Evolutionary conservation across 35 echinoderm and acorn worm species (phyloP).

Genomic region (Nesometra sesokonis): DNA sequence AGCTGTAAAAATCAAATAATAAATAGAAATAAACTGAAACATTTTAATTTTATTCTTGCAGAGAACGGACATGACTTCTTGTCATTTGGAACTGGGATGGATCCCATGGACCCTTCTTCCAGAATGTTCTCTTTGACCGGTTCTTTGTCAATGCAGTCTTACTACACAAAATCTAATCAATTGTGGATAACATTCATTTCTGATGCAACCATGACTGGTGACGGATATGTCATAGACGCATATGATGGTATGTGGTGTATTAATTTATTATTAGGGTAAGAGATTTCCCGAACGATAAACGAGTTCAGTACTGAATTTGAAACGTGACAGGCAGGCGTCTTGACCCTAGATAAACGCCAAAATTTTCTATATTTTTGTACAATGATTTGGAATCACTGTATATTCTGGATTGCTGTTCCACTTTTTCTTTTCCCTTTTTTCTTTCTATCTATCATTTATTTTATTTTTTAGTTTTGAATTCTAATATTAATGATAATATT

Average conservation of each 20-base stretch:
- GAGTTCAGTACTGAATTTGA: background rate
- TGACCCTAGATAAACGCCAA: no score
- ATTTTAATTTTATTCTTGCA: constrained; percentile 9
- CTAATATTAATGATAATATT: no score
- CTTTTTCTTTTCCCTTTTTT: no score
- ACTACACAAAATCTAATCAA: constrained; percentile 4
- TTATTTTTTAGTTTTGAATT: no score
- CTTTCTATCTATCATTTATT: no score
- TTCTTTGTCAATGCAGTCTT: background rate
- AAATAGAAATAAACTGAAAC: no score
- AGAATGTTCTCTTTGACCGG: constrained; percentile 45
- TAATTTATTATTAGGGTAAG: background rate
- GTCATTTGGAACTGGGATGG: constrained; percentile 46
- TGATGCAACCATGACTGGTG: constrained; percentile 29
- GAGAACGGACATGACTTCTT: constrained; percentile 60
- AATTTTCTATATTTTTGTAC: no score
- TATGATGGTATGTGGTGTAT: constrained; percentile 58
- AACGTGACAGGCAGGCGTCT: background rate
- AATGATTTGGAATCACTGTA: no score
- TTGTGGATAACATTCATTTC: constrained; percentile 74
- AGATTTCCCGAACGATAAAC: no score
- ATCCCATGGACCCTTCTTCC: constrained; percentile 21
- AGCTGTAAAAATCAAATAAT: no score
- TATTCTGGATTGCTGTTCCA: no score
- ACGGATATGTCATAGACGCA: constrained; percentile 45